Base-by-base conservation (phyloP, 2,888 invertebrate species). In the Plusia festucae region DNA sequence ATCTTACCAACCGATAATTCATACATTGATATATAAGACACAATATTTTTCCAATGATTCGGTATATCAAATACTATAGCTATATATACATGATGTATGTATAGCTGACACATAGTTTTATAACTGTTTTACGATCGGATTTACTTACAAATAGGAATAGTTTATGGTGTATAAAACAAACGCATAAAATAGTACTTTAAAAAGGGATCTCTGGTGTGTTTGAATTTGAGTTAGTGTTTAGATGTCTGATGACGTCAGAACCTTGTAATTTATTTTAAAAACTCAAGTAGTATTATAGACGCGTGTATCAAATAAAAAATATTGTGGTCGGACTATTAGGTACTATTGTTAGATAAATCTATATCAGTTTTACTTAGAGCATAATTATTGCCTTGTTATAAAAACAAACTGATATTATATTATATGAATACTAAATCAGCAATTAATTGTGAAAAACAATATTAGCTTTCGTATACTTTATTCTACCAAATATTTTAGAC, bases 61-160 rank as follows among this genome's bases (percentile, higher is more conserved):
- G 20, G 27, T 13, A 24, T 6, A 60, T 62, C 44, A 20, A 62
- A 52, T 16, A 6, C 54, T 59, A 57, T 60, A 60, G 32, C 53
- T 60, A 53, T 44, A 57, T 75, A 57, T 60, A 54, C 34, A 53
- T 62, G 9, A 9, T 30, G 9, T 30, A 60, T 72, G n/a, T 5
- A 67, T 34, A 59, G 53, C 60, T 70, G 59, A 75, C 65, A 59
- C 61, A 75, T 68, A 70, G 78, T 71, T 87, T 86, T 82, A 86
- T 76, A 78, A 64, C 57, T 71, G 32, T 82, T 88, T 85, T 87
- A 88, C 82, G 81, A 78, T 83, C 82, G 73, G 76, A 86, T 84
- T 84, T 84, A 70, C 82, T 78, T 81, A 82, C 73, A 79, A 85
- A 87, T 85, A 73, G 76, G 66, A 64, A 63, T 59, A 77, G 71